phyloP scores from a whole-genome alignment of 2,113 vertebrate species.

The Triplophysa siluroides region DNA sequence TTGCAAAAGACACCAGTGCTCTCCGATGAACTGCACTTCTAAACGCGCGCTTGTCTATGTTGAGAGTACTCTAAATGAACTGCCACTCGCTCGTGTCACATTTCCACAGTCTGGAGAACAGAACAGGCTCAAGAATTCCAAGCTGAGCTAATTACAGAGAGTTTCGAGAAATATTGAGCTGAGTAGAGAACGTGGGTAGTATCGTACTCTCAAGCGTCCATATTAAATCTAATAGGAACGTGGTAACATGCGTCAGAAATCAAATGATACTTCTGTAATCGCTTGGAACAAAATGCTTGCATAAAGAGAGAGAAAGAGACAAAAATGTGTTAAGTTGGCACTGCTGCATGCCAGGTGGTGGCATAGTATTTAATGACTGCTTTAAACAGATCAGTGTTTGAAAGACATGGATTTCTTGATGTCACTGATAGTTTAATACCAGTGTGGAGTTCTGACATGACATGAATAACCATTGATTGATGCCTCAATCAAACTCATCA shows the following conservation, averaged over 20 bases:
- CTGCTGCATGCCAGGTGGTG: neutral
- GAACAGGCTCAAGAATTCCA: constrained; percentile 60
- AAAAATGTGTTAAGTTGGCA: neutral
- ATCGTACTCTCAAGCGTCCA: constrained; percentile 39
- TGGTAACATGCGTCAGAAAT: neutral
- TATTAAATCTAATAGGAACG: constrained; percentile 2
- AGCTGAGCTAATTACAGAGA: constrained; percentile 67
- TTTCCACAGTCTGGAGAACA: constrained; percentile 53
- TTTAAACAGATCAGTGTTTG: constrained; percentile 18
- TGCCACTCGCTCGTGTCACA: constrained; percentile 29
- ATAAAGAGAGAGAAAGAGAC: constrained; percentile 10
- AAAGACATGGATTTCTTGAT: neutral
- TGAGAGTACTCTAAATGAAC: constrained; percentile 25
- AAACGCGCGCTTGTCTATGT: neutral
- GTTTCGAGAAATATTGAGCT: constrained; percentile 57
- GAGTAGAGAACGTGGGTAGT: constrained; percentile 62
- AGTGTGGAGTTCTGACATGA: too few relatives aligned
- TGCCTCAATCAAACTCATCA: too few relatives aligned
- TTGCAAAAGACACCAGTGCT: constrained; percentile 6
- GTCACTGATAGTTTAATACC: too few relatives aligned
- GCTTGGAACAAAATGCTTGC: neutral
- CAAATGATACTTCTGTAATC: constrained; percentile 29
- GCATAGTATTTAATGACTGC: constrained; percentile 2
- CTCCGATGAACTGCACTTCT: neutral
- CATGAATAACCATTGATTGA: too few relatives aligned